Percentiles rank a stretch among this genome's conserved stretches.
These are phyloP conservation scores for Agrotis exclamationis DNA, from an alignment of 2,888 invertebrate species.

Conservation along the genomic window DNA sequence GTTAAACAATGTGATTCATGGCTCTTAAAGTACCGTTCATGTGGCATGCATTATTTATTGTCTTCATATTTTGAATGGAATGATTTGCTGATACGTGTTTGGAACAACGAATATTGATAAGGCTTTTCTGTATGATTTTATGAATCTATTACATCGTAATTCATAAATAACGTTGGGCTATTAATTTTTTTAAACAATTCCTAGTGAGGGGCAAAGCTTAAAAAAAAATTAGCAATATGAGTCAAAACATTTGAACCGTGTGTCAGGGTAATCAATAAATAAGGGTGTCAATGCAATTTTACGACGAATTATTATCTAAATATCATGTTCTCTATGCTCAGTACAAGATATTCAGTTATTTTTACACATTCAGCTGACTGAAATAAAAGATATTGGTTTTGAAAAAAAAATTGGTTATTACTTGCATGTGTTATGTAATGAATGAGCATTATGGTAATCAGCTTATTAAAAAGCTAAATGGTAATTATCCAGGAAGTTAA, in stretches of 20 bases:
- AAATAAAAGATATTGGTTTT: too few relatives aligned
- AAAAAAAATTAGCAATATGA: background rate
- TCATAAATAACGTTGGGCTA: too few relatives aligned
- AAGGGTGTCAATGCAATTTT: too few relatives aligned
- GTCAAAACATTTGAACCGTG: too few relatives aligned
- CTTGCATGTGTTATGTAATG: background rate
- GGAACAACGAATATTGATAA: slow-evolving; percentile 10
- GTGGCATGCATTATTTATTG: slow-evolving; percentile 37
- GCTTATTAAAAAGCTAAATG: background rate
- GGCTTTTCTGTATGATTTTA: background rate
- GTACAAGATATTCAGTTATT: too few relatives aligned
- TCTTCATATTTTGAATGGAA: slow-evolving; percentile 28
- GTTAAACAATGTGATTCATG: slow-evolving; percentile 36
- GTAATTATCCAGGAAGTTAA: background rate
- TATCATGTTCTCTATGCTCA: too few relatives aligned
- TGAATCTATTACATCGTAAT: background rate
- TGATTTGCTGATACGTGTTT: slow-evolving; percentile 25
- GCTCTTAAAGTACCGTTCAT: slow-evolving; percentile 17
- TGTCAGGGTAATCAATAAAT: too few relatives aligned
- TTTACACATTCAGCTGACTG: too few relatives aligned
- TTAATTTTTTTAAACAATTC: too few relatives aligned
- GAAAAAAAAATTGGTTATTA: slow-evolving; percentile 32
- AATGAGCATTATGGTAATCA: background rate
- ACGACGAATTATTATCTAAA: too few relatives aligned
- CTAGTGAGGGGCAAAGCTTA: too few relatives aligned